Evolutionary conservation across 2,797 vertebrate genomes (phyloP), one percentile per base, ranked within the genome.

Genomic region (Galaxias olidus): DNA sequence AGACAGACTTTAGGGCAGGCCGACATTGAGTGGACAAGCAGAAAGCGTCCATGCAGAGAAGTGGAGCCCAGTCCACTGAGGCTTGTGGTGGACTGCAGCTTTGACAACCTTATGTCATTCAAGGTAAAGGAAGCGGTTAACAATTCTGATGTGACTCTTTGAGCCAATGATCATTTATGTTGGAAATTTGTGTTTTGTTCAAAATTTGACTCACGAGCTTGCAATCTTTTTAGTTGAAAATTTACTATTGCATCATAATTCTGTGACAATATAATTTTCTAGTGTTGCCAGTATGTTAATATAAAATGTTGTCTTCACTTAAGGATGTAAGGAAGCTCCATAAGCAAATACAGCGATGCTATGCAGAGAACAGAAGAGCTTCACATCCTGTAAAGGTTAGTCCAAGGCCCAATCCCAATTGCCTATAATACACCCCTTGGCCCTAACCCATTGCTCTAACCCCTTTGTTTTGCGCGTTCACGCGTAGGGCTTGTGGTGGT

Each of bases 331-430:
- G 93, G 82, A 99, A 99, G 83, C 96, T 99, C 67, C 96, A 98
- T 88, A 99, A 96, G 80, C 98, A 99, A 87, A 96, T 99, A 86
- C 95, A 98, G 84, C 91, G 98, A 57, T 98, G 96, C 78, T 99
- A 99, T 0, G 94, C 97, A 51, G 96, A 97, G 87, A 99, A 99
- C 84, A 91, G 96, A 67, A 92, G 96, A 59, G 94, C 95, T 0
- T 63, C 80, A 9, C 94, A 92, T 77, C 96, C 96, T 1, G 96
- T 96, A 44, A 95, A 98, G 93, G 97, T 96, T 63, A 60, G 81
- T 68, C 13, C 12, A 42, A 5, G 41, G 12, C 8, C n/a, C 40
- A 13, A 13, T 41, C 19, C 9, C 14, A 14, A 40, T 18, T 20
- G 10, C 52, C 13, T 54, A 14, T 19, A 57, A 17, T 42, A 58